phyloP scores from a whole-genome alignment of 2,113 vertebrate genomes.

The Spermophilus dauricus region DNA sequence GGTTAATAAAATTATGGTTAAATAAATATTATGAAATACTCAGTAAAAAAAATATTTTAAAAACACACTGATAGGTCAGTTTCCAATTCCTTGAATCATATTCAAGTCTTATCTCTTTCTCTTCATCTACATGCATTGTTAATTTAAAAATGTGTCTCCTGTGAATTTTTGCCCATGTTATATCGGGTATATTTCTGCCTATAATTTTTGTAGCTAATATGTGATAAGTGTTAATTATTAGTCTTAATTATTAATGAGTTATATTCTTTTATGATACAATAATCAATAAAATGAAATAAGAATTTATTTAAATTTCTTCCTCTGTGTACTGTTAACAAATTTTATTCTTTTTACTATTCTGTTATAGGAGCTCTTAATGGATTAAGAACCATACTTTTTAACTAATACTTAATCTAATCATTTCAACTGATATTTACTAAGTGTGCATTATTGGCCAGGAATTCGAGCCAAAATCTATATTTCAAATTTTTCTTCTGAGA shows the following conservation, averaged over 20 bases:
- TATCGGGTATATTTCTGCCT: not conserved
- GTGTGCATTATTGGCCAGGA: not conserved
- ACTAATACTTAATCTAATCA: not conserved
- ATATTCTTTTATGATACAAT: not conserved
- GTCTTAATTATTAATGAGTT: not conserved
- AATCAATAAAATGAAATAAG: too few relatives aligned
- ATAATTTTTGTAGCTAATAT: too few relatives aligned
- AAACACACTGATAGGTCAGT: too few relatives aligned
- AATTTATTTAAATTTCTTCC: not conserved
- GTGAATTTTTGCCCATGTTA: not conserved
- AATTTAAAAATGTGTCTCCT: not conserved
- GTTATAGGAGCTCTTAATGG: not conserved
- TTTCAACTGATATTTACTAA: slow-evolving; percentile 7
- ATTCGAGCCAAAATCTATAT: not conserved
- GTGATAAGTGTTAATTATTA: too few relatives aligned
- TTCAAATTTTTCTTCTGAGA: not conserved
- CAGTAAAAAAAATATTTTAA: too few relatives aligned
- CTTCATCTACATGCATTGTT: not conserved
- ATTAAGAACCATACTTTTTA: not conserved
- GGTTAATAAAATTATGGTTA: too few relatives aligned
- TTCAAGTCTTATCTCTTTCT: not conserved
- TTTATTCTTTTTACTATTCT: not conserved
- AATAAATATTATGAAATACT: too few relatives aligned
- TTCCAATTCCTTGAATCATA: too few relatives aligned
- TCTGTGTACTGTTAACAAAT: not conserved